phyloP scores from a whole-genome alignment of 2,888 invertebrate genomes.

The Dione vanillae region DNA sequence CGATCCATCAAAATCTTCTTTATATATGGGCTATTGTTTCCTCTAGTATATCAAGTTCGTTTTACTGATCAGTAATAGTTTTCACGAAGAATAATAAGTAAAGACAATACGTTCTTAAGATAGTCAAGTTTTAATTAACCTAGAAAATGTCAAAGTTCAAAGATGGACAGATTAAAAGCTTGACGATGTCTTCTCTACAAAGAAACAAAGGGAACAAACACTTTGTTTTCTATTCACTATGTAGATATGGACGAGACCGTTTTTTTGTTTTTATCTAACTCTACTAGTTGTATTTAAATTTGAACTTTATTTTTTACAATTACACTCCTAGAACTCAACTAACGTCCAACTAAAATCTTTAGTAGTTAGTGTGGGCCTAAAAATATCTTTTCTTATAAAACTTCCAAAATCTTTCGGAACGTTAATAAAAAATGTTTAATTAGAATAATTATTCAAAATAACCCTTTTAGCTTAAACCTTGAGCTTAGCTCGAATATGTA shows the following conservation, averaged over 20 bases:
- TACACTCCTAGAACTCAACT: background rate
- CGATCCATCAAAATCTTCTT: too few relatives aligned
- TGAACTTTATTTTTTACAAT: background rate
- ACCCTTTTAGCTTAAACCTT: too few relatives aligned
- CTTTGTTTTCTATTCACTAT: slow-evolving; percentile 12
- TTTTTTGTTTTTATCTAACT: background rate
- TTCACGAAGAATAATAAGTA: slow-evolving; percentile 6
- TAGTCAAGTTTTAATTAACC: slow-evolving; percentile 22
- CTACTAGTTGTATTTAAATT: too few relatives aligned
- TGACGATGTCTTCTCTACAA: slow-evolving; percentile 10
- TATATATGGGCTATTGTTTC: background rate
- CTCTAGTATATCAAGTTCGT: background rate
- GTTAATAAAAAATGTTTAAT: too few relatives aligned
- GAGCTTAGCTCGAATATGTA: too few relatives aligned
- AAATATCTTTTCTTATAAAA: too few relatives aligned
- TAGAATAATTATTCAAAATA: too few relatives aligned
- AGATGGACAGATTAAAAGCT: slow-evolving; percentile 20
- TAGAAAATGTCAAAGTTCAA: slow-evolving; percentile 25
- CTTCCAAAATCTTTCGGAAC: too few relatives aligned
- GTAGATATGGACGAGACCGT: slow-evolving; percentile 10
- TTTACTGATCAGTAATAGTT: background rate
- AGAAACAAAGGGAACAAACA: slow-evolving; percentile 16
- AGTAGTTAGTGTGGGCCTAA: too few relatives aligned
- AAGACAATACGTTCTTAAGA: slow-evolving; percentile 4
- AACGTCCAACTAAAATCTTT: background rate